A percentile compares a stretch with the other conserved stretches of the same genome.
Conservation (phyloP, 2,113 vertebrate genomes). For the Grammomys surdaster region DNA sequence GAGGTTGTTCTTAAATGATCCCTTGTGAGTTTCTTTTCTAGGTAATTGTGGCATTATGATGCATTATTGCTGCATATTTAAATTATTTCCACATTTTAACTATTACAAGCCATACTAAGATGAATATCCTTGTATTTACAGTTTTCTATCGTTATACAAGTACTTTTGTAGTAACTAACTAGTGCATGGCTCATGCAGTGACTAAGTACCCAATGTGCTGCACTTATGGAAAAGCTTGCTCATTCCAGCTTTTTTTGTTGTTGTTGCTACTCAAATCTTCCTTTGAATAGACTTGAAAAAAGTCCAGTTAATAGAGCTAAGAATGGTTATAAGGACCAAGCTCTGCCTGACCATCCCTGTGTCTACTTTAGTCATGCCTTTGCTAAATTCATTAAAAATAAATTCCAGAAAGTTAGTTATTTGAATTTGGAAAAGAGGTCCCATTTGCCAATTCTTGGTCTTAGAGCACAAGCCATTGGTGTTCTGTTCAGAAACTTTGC, state of each 20-base stretch:
- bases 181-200: conserved; percentile 23
- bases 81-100: conserved; percentile 21
- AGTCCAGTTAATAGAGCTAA: conserved; percentile 40
- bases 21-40: background rate
- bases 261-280: conserved; percentile 31
- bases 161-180: conserved; percentile 42
- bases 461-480: too few relatives aligned
- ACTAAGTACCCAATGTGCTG: conserved; percentile 16
- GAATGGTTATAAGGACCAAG: background rate
- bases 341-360: background rate
- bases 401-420: background rate
- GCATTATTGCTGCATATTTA: conserved; percentile 35
- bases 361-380: background rate
- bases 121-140: background rate
- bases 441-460: too few relatives aligned
- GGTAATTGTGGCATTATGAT: conserved; percentile 2
- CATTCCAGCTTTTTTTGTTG: background rate
- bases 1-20: background rate
- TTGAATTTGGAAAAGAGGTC: background rate
- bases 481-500: too few relatives aligned
- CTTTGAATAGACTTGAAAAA: conserved; percentile 48
- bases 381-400: background rate
- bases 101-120: background rate
- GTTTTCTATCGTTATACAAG: background rate
- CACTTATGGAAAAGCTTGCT: conserved; percentile 15